Base-by-base conservation (phyloP, 2,113 vertebrate genomes). In the Pavo muticus region DNA sequence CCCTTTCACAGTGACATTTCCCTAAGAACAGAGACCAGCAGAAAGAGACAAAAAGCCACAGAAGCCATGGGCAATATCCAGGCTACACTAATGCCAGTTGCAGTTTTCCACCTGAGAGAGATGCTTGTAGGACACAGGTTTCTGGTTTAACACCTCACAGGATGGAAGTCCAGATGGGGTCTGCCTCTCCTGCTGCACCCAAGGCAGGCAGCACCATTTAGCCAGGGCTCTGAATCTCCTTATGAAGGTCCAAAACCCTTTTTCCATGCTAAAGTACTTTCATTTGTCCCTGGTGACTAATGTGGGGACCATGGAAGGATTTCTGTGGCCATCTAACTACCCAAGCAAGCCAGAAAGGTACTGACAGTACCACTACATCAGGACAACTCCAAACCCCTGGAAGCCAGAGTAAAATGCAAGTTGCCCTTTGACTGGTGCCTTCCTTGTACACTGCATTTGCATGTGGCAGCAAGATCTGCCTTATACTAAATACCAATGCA, bases 141-240 rank as follows among this genome's bases (percentile, higher is more conserved):
- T 74, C 45, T n/a, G 90, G 64, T 37, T 80, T 70, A 59, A 7
- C 20, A 6, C 8, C 42, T 81, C 32, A 23, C 65, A 78, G 67
- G 27, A 14, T 3, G 11, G 61, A 87, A 9, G 1, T 0, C 57
- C 30, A 73, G 57, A 20, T 1, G 2, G 2, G 37, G 1, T 39
- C 68, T 91, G 67, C 21, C 76, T 30, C n/a, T 52, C 23, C 57
- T 52, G 13, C 73, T 78, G 27, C 40, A 61, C 21, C 80, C 8
- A 9, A 68, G 47, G 52, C 56, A 63, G 27, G 63, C 42, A 87
- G 67, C n/a, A 82, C n/a, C n/a, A 4, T 14, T 13, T 27, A 59
- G 9, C 17, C 67, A 79, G 37, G 52, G 4, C n/a, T 44, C 69
- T 45, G 7, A 56, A 40, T 47, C 27, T 19, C 67, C 48, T 39